phyloP scores from a whole-genome alignment of 2,113 vertebrate genomes.

The Prolemur simus region DNA sequence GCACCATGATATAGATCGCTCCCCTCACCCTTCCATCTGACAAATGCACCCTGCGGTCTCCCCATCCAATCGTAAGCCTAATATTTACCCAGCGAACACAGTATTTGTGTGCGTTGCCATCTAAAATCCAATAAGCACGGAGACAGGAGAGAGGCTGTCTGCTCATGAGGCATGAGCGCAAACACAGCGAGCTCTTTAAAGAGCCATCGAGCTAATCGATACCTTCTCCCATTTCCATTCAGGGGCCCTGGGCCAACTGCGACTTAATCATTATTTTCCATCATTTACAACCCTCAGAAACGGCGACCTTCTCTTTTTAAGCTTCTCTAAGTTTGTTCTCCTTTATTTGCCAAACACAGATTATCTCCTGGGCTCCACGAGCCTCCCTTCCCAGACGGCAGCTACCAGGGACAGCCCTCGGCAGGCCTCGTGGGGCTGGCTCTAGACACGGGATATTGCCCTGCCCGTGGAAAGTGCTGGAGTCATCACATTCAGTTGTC shows the following conservation, averaged over 20 bases:
- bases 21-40: background rate
- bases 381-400: background rate
- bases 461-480: accelerated
- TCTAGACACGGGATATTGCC: accelerated
- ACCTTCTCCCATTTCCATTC: background rate
- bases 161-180: constrained; percentile 46
- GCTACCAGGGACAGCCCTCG: background rate
- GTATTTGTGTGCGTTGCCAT: constrained; percentile 31
- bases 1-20: accelerated
- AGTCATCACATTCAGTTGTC: background rate
- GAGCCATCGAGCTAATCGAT: constrained; percentile 50
- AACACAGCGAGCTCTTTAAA: constrained; percentile 60
- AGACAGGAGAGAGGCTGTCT: constrained; percentile 40
- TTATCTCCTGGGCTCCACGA: background rate
- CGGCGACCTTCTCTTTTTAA: too few relatives aligned
- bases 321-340: background rate
- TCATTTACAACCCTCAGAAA: background rate
- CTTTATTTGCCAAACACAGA: background rate
- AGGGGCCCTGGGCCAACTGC: background rate
- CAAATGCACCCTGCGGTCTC: background rate
- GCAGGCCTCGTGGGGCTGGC: background rate
- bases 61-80: background rate
- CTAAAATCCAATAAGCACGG: constrained; percentile 27
- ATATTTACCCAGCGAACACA: constrained; percentile 64
- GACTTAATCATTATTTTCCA: constrained; percentile 28